phyloP scores from a whole-genome alignment of 2,888 invertebrate species.

The Cacoxenus indagator region DNA sequence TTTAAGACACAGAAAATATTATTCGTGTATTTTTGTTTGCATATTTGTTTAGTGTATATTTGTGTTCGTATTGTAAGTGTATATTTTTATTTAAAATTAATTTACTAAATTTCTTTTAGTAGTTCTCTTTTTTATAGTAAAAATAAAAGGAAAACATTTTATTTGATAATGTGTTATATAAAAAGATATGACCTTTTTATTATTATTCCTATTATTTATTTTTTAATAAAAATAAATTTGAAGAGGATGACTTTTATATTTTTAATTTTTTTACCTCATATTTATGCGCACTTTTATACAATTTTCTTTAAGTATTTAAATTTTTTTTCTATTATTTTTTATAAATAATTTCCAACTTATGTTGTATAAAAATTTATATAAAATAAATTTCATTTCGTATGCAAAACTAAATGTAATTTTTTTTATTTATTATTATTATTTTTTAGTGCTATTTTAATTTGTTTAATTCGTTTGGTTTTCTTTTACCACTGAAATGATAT shows the following conservation, averaged over 20 bases:
- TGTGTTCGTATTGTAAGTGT: constrained; percentile 25
- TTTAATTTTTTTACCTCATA: constrained; percentile 25
- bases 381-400: constrained; percentile 52
- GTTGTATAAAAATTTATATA: constrained; percentile 61
- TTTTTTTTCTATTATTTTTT: constrained; percentile 17
- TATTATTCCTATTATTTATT: constrained; percentile 24
- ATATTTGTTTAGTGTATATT: constrained; percentile 30
- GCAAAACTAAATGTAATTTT: constrained; percentile 37
- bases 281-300: constrained; percentile 25
- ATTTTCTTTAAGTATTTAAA: constrained; percentile 37
- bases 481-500: constrained; percentile 34
- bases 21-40: constrained; percentile 44
- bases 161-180: constrained; percentile 27
- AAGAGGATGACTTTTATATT: constrained; percentile 9
- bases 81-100: constrained; percentile 22
- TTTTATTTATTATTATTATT: constrained; percentile 20
- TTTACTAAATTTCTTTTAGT: constrained; percentile 20
- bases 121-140: constrained; percentile 29
- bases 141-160: constrained; percentile 18
- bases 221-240: background rate
- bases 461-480: constrained; percentile 31
- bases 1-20: constrained; percentile 72
- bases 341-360: constrained; percentile 37
- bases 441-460: constrained; percentile 45
- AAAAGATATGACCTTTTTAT: constrained; percentile 28